phyloP scores from a whole-genome alignment of 2,113 vertebrate species.

The Orthochromis indermauri region DNA sequence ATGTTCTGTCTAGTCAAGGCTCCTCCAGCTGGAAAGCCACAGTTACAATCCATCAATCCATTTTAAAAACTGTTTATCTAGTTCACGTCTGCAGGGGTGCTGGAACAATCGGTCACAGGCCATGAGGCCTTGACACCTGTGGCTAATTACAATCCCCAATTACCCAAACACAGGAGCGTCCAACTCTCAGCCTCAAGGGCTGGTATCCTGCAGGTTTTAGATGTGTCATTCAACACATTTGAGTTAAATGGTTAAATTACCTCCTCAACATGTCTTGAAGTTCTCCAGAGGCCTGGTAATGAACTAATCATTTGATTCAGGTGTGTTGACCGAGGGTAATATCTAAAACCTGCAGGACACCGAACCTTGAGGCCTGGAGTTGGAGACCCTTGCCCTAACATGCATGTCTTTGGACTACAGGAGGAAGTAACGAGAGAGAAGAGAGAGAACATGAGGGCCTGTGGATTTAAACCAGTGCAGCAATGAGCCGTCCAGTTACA shows the following conservation, averaged over 20 bases:
- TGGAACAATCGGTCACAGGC: rapidly evolving
- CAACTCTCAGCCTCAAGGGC: background rate
- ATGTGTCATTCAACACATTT: rapidly evolving
- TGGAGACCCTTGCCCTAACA: background rate
- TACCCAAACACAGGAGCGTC: background rate
- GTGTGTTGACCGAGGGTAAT: background rate
- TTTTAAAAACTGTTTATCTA: background rate
- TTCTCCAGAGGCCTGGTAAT: background rate
- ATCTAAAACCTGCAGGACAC: background rate
- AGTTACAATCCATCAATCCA: background rate
- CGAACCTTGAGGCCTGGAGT: background rate
- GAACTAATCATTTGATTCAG: background rate
- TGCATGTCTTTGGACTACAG: background rate
- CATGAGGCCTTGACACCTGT: background rate
- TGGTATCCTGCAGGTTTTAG: background rate
- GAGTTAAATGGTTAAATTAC: background rate
- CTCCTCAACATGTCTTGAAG: background rate
- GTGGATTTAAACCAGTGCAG: background rate
- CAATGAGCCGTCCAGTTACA: background rate
- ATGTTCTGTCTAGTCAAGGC: background rate
- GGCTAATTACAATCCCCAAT: background rate
- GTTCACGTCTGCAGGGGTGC: rapidly evolving
- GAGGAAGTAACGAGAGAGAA: background rate
- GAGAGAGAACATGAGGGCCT: rapidly evolving
- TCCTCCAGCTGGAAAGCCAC: background rate